These are phyloP conservation scores for Megalops atlanticus DNA, from an alignment of 2,113 vertebrate species.

Conservation along the genomic window DNA sequence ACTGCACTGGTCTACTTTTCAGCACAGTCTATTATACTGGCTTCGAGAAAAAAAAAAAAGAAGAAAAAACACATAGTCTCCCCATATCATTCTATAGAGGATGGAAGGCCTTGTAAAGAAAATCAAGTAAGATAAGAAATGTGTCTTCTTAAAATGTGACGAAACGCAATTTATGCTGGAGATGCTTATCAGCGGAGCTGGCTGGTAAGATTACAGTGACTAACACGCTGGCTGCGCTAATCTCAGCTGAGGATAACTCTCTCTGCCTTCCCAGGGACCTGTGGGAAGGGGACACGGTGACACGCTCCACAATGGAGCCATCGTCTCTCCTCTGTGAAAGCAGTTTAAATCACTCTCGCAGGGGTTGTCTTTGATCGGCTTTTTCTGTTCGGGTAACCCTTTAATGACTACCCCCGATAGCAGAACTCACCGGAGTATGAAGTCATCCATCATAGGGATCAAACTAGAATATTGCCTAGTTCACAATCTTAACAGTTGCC, in stretches of 20 bases:
- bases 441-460: too few relatives aligned
- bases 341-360: neutral
- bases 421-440: too few relatives aligned
- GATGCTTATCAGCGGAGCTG: neutral
- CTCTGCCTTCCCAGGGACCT: neutral
- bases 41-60: too few relatives aligned
- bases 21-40: neutral
- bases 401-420: neutral
- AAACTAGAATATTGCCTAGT: too few relatives aligned
- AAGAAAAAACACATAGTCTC: neutral
- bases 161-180: neutral
- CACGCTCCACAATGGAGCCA: too few relatives aligned
- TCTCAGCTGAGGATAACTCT: conserved; percentile 2
- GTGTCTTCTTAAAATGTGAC: neutral
- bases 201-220: neutral
- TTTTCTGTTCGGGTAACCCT: neutral
- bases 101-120: neutral
- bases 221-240: neutral
- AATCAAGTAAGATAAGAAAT: neutral
- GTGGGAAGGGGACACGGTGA: neutral
- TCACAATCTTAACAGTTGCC: too few relatives aligned
- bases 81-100: neutral
- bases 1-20: neutral
- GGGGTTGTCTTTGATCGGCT: neutral
- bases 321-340: neutral